A percentile compares a stretch with the other conserved stretches of the same genome.
These are phyloP conservation scores for Lethrus apterus DNA, from an alignment of 1,140 invertebrate species.

Conservation along the genomic window DNA sequence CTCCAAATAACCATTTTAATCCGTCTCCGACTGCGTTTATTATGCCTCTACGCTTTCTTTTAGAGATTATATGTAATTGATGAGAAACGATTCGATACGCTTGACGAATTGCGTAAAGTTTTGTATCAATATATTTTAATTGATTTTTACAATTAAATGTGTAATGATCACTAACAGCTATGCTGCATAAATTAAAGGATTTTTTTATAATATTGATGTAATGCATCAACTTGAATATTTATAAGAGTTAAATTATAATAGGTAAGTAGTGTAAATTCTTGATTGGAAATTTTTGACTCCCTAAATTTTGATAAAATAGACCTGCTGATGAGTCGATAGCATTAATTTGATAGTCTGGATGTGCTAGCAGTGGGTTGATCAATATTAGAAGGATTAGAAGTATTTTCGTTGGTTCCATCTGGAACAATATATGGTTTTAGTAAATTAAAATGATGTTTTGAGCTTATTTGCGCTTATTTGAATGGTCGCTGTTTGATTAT, in stretches of 20 bases:
- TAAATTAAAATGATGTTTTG: too few species aligned
- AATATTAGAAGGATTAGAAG: too few species aligned
- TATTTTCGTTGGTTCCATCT: too few species aligned
- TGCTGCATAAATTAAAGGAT: too few species aligned
- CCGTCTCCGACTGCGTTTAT: slow-evolving; percentile 24
- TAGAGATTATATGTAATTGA: neutral
- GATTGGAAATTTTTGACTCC: slow-evolving; percentile 17
- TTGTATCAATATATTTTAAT: slow-evolving; percentile 15
- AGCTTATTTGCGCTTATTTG: too few species aligned
- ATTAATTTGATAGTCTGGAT: neutral
- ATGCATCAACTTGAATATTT: neutral
- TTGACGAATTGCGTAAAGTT: slow-evolving; percentile 11
- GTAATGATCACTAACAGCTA: too few species aligned
- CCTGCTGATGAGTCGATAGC: slow-evolving; percentile 7
- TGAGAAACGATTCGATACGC: slow-evolving; percentile 2
- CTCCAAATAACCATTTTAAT: slow-evolving; percentile 31
- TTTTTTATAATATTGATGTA: neutral
- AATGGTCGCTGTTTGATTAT: slow-evolving; percentile 29
- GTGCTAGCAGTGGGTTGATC: too few species aligned
- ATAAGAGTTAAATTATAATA: slow-evolving; percentile 18
- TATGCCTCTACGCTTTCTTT: slow-evolving; percentile 22
- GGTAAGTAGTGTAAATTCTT: slow-evolving; percentile 15
- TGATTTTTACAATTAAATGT: too few species aligned
- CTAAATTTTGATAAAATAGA: slow-evolving; percentile 17
- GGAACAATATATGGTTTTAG: too few species aligned